Base-by-base conservation (phyloP, 1,140 invertebrate species). In the Laupala kohalensis region DNA sequence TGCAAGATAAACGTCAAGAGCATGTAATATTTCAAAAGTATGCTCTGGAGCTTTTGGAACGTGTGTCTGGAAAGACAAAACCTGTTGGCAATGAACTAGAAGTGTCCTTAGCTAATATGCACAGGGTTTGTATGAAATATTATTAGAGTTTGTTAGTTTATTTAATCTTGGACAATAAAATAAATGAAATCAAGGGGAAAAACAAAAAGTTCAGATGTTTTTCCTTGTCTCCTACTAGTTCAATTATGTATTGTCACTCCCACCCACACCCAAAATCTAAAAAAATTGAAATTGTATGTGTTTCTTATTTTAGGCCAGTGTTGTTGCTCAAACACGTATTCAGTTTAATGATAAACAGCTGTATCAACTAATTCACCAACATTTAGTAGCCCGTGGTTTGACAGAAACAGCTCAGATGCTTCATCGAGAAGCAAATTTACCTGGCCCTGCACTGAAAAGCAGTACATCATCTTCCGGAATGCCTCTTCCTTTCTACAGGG, bases 21-120 rank as follows among this genome's bases (percentile, higher is more conserved):
- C 97, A 99, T 81, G 92, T 96, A 0, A 90, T 90, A 78, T 99
- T 99, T 81, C 96, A 97, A 81, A 96, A 96, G 79, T 95, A 96
- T 80, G 95, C 95, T 5, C 82, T 96, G 23, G 92, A 96, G 77
- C 82, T 99, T 19, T 85, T 99, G 71, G 94, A 97, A 80, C 83
- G 90, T 4, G 92, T 99, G 3, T 95, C 94, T 25, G 95, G 96
- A 4, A 95, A 95, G 83, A 89, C 89, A 4, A 95, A 95, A 78
- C 88, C 92, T 13, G 86, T 87, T 72, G 90, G 89, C 4, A 85
- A 87, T 66, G 90, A 92, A 77, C 86, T 94, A 74, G 92, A 95
- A 81, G 89, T 91, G 25, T 94, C 92, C 3, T 82, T 95, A 24
- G 88, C 87, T 5, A 94, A 93, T 78, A 92, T 95, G 79, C 92